phyloP scores from a whole-genome alignment of 2,113 vertebrate genomes.

The Ranitomeya imitator region DNA sequence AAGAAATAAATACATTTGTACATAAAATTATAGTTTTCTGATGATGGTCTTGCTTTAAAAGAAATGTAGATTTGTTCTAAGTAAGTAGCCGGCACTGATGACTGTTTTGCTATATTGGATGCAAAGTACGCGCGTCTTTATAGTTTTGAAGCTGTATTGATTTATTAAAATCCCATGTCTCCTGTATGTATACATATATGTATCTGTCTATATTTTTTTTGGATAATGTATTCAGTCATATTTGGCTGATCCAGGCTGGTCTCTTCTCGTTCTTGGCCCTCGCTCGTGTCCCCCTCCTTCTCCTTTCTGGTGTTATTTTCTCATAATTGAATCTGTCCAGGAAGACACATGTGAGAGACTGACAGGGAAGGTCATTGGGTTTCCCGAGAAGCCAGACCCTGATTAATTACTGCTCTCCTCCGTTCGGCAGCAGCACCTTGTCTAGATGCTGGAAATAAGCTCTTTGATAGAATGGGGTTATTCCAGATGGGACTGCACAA shows the following conservation, averaged over 20 bases:
- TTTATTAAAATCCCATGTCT: not conserved
- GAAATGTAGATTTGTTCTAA: too few species aligned
- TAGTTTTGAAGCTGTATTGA: too few species aligned
- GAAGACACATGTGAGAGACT: constrained; percentile 52
- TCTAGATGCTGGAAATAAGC: constrained; percentile 58
- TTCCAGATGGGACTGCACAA: constrained; percentile 56
- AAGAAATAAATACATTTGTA: too few species aligned
- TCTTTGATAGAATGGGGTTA: constrained; percentile 63
- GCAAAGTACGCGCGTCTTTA: too few species aligned
- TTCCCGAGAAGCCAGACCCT: constrained; percentile 47
- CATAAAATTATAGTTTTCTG: too few species aligned
- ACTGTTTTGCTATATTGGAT: too few species aligned
- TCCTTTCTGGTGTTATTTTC: constrained; percentile 49
- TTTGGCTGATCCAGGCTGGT: not conserved
- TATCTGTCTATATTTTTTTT: not conserved
- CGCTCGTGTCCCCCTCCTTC: not conserved
- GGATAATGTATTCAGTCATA: not conserved
- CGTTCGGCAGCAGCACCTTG: constrained; percentile 59
- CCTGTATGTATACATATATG: not conserved
- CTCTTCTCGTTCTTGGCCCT: not conserved
- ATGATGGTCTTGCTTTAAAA: too few species aligned
- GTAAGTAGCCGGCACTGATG: too few species aligned
- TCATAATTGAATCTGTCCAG: constrained; percentile 51
- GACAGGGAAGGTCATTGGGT: constrained; percentile 47
- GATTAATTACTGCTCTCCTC: constrained; percentile 56